Evolutionary conservation across 2,888 invertebrate species (phyloP), one percentile per base, ranked within the genome.

Genomic region (Nomada ferruginata): DNA sequence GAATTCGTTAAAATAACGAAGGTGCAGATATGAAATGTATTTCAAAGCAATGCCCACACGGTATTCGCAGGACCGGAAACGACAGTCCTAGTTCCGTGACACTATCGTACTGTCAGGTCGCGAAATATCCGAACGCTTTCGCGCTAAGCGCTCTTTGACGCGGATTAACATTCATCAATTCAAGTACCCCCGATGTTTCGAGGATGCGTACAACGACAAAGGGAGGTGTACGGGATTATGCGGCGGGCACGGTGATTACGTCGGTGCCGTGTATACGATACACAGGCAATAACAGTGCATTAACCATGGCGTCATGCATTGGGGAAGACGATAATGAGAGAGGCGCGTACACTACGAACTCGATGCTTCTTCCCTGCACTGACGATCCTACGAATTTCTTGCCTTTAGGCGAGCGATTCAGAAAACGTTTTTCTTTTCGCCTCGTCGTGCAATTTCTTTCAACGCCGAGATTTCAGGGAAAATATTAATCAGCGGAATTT

Each of bases 211-310:
- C 83, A 82, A 82, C 83, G 79, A 86, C 86, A 87, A 87, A 87
- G 88, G 82, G 76, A 82, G 77, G 76, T 76, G 77, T n/a, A n/a
- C 55, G 18, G 83, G 73, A 88, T 88, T 88, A 88, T 85, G 76
- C 83, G 78, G 63, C 82, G 83, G 66, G 82, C 76, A 75, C 79
- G 42, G 74, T 75, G 82, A 88, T 87, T 88, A 86, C 23, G 55
- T 47, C 73, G 73, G 53, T 70, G 52, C 59, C 69, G 74, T 80
- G 88, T 87, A 76, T 79, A 76, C 86, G 87, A 85, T 89, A 72
- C 88, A 66, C 82, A 79, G 36, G 81, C 87, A 84, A 87, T 88
- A 90, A 87, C 87, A 85, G 88, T 84, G 86, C 88, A 88, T 89
- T 87, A 87, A 82, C 81, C 81, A 66, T 76, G 63, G 63, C 75